Percentiles rank a stretch among this genome's conserved stretches.
Evolutionary conservation across 2,888 invertebrate species (phyloP).

Genomic region (Escarpia spicata): DNA sequence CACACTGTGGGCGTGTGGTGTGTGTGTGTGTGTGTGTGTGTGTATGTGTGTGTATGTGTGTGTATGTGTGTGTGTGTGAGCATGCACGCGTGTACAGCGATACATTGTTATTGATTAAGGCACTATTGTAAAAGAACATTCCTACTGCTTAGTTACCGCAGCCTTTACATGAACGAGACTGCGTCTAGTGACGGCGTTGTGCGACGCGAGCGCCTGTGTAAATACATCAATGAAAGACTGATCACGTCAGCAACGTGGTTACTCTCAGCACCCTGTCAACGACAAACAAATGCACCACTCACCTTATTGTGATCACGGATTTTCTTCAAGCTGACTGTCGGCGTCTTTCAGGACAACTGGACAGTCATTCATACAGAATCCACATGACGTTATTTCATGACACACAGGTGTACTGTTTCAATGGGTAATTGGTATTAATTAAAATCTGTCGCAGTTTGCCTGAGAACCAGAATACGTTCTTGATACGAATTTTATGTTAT

Average conservation of each 20-base stretch:
- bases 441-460: no score
- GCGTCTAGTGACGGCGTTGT: neutral
- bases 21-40: no score
- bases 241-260: neutral
- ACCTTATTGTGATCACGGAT: neutral
- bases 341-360: neutral
- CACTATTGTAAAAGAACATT: neutral
- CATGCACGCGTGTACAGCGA: neutral
- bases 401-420: no score
- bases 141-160: neutral
- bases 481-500: no score
- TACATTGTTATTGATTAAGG: neutral
- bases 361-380: neutral
- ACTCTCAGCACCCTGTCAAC: neutral
- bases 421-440: no score
- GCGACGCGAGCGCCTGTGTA: neutral
- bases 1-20: no score
- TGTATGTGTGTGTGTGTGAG: no score
- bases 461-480: no score
- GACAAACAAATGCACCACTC: neutral
- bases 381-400: neutral
- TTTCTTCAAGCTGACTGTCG: neutral
- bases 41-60: no score
- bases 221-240: neutral
- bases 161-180: neutral